A percentile compares a stretch with the other conserved stretches of the same genome.
Conservation (phyloP, 2,797 vertebrate genomes). For the Leuciscus waleckii region DNA sequence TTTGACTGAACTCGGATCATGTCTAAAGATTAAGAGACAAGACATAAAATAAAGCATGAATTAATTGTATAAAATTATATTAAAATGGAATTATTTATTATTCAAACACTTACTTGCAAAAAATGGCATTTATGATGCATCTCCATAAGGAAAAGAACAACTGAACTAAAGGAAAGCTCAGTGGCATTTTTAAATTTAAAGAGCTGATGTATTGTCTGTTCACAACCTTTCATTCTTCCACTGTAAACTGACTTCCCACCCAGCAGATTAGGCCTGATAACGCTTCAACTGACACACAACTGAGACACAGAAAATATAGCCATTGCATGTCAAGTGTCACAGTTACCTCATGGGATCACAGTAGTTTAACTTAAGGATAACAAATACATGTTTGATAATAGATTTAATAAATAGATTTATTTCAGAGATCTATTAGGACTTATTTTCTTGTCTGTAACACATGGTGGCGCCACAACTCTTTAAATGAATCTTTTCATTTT, state of each 20-base stretch:
- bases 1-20: background rate
- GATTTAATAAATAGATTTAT: background rate
- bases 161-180: background rate
- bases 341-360: background rate
- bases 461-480: conserved; percentile 68
- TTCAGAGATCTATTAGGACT: background rate
- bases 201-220: background rate
- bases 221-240: background rate
- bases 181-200: background rate
- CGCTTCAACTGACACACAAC: background rate
- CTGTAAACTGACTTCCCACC: background rate
- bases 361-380: background rate
- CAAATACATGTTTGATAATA: background rate
- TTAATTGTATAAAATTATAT: background rate
- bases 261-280: background rate
- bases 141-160: background rate
- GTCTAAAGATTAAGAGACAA: background rate
- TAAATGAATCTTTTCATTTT: background rate
- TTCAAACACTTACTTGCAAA: background rate
- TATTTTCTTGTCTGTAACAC: conserved; percentile 59
- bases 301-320: background rate
- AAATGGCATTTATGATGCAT: background rate
- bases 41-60: background rate
- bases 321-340: background rate
- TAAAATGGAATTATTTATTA: background rate